These are phyloP conservation scores for Syngnathus rostellatus DNA, from an alignment of 2,797 vertebrate species.

Conservation along the genomic window DNA sequence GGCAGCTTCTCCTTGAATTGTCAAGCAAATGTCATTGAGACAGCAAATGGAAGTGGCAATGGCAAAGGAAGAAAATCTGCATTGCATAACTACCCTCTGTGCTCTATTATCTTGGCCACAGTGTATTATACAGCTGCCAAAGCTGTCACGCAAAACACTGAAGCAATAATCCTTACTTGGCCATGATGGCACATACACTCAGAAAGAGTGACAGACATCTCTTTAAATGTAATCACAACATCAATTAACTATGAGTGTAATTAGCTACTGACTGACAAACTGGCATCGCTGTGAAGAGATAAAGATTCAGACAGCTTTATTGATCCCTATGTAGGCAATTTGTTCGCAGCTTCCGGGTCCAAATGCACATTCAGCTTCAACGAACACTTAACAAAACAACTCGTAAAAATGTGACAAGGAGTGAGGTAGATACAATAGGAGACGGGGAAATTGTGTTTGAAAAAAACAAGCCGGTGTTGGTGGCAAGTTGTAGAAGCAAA, in stretches of 20 bases:
- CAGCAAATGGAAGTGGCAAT: conserved; percentile 33
- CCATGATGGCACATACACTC: conserved; percentile 31
- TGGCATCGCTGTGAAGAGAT: conserved; percentile 28
- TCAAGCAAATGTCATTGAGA: conserved; percentile 49
- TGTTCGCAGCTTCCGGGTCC: neutral
- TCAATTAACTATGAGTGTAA: conserved; percentile 41
- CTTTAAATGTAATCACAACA: conserved; percentile 31
- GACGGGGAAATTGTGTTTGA: neutral
- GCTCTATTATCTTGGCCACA: conserved; percentile 54
- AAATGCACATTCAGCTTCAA: neutral
- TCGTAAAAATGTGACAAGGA: neutral
- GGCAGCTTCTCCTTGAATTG: conserved; percentile 43
- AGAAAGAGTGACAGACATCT: conserved; percentile 26
- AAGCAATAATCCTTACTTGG: conserved; percentile 47
- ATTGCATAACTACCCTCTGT: conserved; percentile 56
- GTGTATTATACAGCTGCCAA: conserved; percentile 53
- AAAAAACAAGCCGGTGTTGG: too few relatives aligned
- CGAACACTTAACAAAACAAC: neutral
- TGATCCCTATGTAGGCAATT: neutral
- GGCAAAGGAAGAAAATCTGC: conserved; percentile 49
- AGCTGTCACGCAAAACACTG: conserved; percentile 46
- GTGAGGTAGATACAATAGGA: neutral
- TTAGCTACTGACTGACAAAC: conserved; percentile 33
- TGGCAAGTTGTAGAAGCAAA: conserved; percentile 41
- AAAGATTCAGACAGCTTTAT: conserved; percentile 10